Evolutionary conservation across 2,797 vertebrate genomes (phyloP).

Genomic region (Distichodus sexfasciatus): DNA sequence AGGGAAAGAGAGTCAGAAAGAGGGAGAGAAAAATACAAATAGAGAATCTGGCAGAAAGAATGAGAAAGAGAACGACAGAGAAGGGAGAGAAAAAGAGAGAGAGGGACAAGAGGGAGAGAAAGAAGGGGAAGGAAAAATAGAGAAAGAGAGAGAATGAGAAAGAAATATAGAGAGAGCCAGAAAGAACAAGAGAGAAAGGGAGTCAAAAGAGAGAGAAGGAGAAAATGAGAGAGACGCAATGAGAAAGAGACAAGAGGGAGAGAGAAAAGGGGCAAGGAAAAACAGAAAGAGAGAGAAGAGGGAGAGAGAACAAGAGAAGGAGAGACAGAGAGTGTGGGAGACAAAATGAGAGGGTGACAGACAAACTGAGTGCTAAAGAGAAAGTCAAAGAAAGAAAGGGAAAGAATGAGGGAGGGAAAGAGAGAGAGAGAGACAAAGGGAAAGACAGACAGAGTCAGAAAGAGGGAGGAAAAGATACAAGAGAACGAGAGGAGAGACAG

Average conservation of each 20-base stretch:
- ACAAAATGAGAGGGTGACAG: constrained; percentile 35
- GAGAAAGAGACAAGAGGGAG: constrained; percentile 6
- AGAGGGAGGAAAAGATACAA: constrained; percentile 7
- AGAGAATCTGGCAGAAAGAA: too few species aligned
- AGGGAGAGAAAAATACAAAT: too few species aligned
- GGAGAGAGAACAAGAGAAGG: not conserved
- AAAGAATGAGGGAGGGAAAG: constrained; percentile 67
- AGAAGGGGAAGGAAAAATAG: constrained; percentile 24
- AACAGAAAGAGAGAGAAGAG: constrained; percentile 19
- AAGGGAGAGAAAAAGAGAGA: too few species aligned
- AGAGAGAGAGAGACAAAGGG: constrained; percentile 58
- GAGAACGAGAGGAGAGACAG: constrained; percentile 31
- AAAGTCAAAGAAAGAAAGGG: constrained; percentile 56
- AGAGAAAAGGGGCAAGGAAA: too few species aligned
- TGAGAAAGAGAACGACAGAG: too few species aligned
- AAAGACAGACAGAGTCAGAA: too few species aligned
- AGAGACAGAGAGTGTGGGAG: constrained; percentile 22
- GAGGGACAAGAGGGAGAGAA: too few species aligned
- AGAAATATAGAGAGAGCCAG: not conserved
- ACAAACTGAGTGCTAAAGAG: constrained; percentile 75
- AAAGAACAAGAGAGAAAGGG: too few species aligned
- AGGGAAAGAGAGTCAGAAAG: not conserved
- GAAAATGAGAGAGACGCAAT: constrained; percentile 33
- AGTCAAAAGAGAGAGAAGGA: not conserved
- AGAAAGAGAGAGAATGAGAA: constrained; percentile 13